Evolutionary conservation across 2,888 invertebrate genomes (phyloP), one percentile per base, ranked within the genome.

Genomic region (Temnothorax ravouxi): DNA sequence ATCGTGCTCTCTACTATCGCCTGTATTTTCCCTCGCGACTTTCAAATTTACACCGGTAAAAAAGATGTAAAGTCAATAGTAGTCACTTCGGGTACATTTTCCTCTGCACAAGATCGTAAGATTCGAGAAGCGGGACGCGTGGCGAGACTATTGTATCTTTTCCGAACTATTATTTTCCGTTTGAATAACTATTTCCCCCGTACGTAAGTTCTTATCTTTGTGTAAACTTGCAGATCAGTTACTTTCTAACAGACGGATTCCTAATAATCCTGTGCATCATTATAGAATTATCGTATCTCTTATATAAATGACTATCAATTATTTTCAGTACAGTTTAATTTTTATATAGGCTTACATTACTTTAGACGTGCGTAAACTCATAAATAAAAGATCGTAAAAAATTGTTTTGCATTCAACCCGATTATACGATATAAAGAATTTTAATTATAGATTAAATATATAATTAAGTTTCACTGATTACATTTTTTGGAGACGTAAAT

Each of bases 41-140:
- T 76, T 62, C 62, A 75, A 76, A 81, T 76, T 62, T 74, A 62
- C 62, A 54, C 52, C 61, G 41, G 44, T 50, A 62, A 81, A 74
- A 81, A 64, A 25, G n/a, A 50, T n/a, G 62, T 25, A 44, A 34
- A 54, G 74, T 52, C 52, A 80, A 79, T 72, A 50, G 72, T 50
- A 59, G 79, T 59, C 34, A 76, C 29, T 59, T 72, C 4, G 38
- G 61, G 47, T 72, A 38, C 72, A 72, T 59, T 72, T 59, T 8
- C 38, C 59, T 47, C n/a, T 59, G 71, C 71, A 47, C 25, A 34
- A 47, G 56, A 34, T 71, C 29, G 56, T 34, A 41, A 76, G 61
- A 21, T 61, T 44, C 54, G 25, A 54, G 52, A 66, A 18, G 50
- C 52, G 41, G 13, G 8, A 66, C 25, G 18, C 50, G 15, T 41